phyloP scores from a whole-genome alignment of 2,797 vertebrate genomes.

The Hozukius guyotensis region DNA sequence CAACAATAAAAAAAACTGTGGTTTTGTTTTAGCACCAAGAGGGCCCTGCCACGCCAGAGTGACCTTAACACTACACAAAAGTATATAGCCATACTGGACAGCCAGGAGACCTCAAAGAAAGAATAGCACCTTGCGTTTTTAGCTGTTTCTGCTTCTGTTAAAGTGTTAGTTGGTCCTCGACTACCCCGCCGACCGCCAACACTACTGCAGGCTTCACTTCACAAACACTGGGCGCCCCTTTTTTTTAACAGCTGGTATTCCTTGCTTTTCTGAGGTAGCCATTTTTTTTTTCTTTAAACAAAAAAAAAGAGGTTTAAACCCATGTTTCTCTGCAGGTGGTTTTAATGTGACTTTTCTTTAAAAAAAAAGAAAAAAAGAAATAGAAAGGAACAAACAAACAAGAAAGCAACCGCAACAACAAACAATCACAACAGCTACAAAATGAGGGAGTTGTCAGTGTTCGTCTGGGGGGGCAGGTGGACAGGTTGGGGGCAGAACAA shows the following conservation, averaged over 20 bases:
- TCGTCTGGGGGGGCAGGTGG: conserved; percentile 29
- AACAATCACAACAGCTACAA: conserved; percentile 55
- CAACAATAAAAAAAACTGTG: conserved; percentile 62
- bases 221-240: conserved; percentile 48
- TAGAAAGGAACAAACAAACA: conserved; percentile 62
- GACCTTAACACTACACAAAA: conserved; percentile 65
- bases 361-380: conserved; percentile 16
- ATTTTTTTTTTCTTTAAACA: conserved; percentile 68
- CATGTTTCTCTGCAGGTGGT: conserved; percentile 80
- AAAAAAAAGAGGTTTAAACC: conserved; percentile 82
- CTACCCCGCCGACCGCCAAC: conserved; percentile 42
- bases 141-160: conserved; percentile 64
- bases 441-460: conserved; percentile 24
- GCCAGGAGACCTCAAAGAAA: conserved; percentile 77
- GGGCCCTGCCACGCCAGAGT: conserved; percentile 65
- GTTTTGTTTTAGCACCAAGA: conserved; percentile 83
- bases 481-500: conserved; percentile 73
- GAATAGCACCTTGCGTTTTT: conserved; percentile 75
- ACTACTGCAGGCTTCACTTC: conserved; percentile 47
- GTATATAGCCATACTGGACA: conserved; percentile 52
- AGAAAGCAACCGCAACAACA: conserved; percentile 57
- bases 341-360: conserved; percentile 75
- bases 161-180: conserved; percentile 47
- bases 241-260: conserved; percentile 46
- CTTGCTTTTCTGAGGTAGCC: conserved; percentile 77